phyloP scores from a whole-genome alignment of 2,113 vertebrate species.

The Melanerpes aurifrons region DNA sequence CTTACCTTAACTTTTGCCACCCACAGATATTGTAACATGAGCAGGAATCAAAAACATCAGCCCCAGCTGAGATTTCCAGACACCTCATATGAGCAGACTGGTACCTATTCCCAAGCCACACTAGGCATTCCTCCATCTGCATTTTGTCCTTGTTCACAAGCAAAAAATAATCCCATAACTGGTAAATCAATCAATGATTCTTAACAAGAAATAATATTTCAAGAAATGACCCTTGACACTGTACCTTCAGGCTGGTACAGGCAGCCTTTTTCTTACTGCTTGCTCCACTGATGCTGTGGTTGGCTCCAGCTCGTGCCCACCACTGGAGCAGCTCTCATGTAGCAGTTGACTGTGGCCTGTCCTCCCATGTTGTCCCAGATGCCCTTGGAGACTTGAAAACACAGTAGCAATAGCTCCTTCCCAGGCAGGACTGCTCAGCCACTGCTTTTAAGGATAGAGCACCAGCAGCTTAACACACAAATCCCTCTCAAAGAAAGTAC shows the following conservation, averaged over 20 bases:
- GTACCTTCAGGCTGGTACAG: not conserved
- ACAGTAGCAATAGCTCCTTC: not conserved
- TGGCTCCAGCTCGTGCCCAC: not conserved
- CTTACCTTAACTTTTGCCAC: not conserved
- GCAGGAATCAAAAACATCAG: not conserved
- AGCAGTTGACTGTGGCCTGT: not conserved
- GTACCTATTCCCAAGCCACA: fast-evolving
- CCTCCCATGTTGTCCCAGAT: not conserved
- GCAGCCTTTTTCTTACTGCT: not conserved
- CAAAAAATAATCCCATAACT: not conserved
- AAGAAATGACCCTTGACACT: not conserved
- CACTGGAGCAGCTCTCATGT: fast-evolving
- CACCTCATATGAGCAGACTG: not conserved
- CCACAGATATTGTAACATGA: not conserved
- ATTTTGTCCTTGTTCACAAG: not conserved
- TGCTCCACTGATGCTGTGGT: not conserved
- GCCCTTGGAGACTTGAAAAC: not conserved
- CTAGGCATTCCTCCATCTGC: not conserved
- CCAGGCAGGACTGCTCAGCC: not conserved
- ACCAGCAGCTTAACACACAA: not conserved
- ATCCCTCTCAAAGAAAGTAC: not conserved
- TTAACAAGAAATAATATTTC: not conserved
- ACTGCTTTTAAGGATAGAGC: not conserved
- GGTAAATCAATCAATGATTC: not conserved
- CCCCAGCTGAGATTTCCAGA: not conserved